Conservation (phyloP, 2,797 vertebrate genomes). For the Erithacus rubecula region DNA sequence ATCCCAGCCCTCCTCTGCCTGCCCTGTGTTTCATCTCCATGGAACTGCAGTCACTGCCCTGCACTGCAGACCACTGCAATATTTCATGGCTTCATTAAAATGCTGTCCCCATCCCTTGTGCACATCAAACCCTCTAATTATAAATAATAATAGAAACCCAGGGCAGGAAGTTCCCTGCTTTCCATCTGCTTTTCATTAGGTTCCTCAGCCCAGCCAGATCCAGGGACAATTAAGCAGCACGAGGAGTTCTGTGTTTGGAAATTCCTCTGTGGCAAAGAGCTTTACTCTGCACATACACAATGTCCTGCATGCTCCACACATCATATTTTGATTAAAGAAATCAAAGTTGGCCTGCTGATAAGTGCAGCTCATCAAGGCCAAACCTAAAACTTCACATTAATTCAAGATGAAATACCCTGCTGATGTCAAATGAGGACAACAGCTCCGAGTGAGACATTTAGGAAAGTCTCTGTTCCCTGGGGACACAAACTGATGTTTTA, state of each 20-base stretch:
- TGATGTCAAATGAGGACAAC: neutral
- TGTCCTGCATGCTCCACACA: neutral
- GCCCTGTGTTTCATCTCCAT: neutral
- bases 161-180: slow-evolving; percentile 19
- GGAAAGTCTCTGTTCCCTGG: neutral
- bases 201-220: neutral
- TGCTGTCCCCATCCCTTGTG: neutral
- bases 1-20: neutral
- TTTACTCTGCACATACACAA: neutral
- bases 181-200: slow-evolving; percentile 55
- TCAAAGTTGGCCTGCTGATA: neutral
- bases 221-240: neutral
- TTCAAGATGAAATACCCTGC: neutral
- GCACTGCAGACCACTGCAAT: neutral
- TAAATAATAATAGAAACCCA: neutral
- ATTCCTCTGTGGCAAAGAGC: neutral
- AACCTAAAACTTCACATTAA: neutral
- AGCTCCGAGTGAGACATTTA: neutral
- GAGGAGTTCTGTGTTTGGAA: neutral
- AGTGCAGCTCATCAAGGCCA: neutral
- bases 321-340: neutral
- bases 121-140: slow-evolving; percentile 28
- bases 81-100: neutral
- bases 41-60: neutral
- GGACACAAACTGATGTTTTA: neutral